These are phyloP conservation scores for Cyphomyrmex costatus DNA, from an alignment of 1,140 invertebrate genomes.

Conservation along the genomic window DNA sequence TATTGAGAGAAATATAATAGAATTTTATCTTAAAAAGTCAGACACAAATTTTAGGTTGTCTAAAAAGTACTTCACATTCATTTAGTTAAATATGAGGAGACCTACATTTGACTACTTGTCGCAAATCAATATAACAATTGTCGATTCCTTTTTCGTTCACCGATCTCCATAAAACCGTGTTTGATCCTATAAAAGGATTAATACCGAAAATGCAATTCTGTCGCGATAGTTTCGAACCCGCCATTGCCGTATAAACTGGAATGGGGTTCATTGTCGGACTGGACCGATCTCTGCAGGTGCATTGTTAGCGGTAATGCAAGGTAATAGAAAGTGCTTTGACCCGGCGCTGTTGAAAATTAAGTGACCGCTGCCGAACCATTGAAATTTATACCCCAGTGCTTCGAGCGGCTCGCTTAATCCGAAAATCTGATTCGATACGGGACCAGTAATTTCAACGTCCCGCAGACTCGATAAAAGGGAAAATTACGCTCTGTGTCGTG, in stretches of 20 bases:
- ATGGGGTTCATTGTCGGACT: constrained; percentile 67
- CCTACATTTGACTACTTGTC: not conserved
- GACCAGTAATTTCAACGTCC: constrained; percentile 52
- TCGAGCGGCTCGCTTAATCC: constrained; percentile 29
- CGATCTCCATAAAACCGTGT: constrained; percentile 13
- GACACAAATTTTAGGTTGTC: not conserved
- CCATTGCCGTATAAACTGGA: constrained; percentile 62
- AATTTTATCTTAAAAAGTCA: not conserved
- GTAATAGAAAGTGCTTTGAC: constrained; percentile 73
- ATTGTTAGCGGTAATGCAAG: constrained; percentile 72
- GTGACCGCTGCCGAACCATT: constrained; percentile 71
- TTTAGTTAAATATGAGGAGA: not conserved
- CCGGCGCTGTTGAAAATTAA: constrained; percentile 67
- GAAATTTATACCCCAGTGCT: constrained; percentile 67
- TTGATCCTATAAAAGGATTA: constrained; percentile 58
- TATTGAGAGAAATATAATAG: not conserved
- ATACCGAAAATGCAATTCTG: constrained; percentile 67
- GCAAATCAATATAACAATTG: not conserved
- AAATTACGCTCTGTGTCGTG: constrained; percentile 47
- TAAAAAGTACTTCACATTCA: not conserved
- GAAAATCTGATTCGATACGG: constrained; percentile 60
- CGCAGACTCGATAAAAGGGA: constrained; percentile 54
- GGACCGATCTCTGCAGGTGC: constrained; percentile 54
- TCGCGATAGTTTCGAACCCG: constrained; percentile 59
- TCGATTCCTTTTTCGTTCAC: not conserved